Base-by-base conservation (phyloP, 1,140 invertebrate genomes). In the Trachelipus rathkii region DNA sequence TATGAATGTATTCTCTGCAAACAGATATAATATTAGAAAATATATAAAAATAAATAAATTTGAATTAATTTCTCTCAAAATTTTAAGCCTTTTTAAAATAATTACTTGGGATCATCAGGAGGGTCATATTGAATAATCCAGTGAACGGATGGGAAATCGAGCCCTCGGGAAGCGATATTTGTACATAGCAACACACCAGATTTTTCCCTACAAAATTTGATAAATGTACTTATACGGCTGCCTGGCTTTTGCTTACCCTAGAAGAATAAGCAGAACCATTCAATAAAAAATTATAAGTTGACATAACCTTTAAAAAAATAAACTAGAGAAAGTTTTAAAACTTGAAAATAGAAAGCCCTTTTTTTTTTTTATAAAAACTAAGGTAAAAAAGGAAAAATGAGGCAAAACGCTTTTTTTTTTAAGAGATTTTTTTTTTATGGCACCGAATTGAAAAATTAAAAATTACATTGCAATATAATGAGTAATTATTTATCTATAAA, bases 71-170 rank as follows among this genome's bases (percentile, higher is more conserved):
- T 33, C 33, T 33, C 6, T 33, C 33, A 33, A 33, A 33, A 33
- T 33, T 33, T 33, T 33, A 1, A 33, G 6, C 33, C 33, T 3
- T 6, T 33, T 33, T 33, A 3, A 33, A 33, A 33, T 33, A 33
- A 33, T 60, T 73, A 45, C 87, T 95, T 96, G 5, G 97, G 96
- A 89, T 99, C 97, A 91, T 99, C 97, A 84, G 97, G 97, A 7
- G 97, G 97, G 89, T 99, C 97, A 85, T 91, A 99, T 84, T 99
- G 97, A 2, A 99, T 93, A 82, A 99, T 99, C 97, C 97, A 99
- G 86, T 99, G 97, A 4, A 99, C 96, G 46, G 90, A 90, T 0
- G 95, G 97, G 84, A 99, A 99, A 84, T 99, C 97, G 21, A 99
- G 87, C 60, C 97, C 97, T 89, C 97, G 89, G 0, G 97, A 97